Percentiles rank a stretch among this genome's conserved stretches.
phyloP scores from a whole-genome alignment of 2,888 invertebrate species.

The Pemphredon lugubris region DNA sequence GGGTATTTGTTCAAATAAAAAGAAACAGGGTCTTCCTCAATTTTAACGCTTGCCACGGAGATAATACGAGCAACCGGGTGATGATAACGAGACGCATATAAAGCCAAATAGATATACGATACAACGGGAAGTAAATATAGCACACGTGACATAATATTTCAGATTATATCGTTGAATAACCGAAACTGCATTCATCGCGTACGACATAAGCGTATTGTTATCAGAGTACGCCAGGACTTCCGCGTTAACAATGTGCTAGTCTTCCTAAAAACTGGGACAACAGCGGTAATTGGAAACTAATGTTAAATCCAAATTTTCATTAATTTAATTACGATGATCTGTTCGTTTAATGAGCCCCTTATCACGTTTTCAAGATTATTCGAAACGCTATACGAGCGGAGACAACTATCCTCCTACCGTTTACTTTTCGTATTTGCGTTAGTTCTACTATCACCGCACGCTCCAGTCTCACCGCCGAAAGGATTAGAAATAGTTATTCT shows the following conservation, averaged over 20 bases:
- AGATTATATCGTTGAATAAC: not conserved
- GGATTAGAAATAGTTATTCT: constrained; percentile 1
- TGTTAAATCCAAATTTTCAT: not conserved
- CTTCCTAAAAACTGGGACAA: not conserved
- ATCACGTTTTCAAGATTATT: not conserved
- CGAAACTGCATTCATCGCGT: constrained; percentile 1
- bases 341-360: not conserved
- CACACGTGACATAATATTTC: not conserved
- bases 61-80: too few species aligned
- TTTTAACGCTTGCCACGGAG: too few species aligned
- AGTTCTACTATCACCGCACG: not conserved
- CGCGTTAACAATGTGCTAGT: not conserved
- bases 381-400: not conserved
- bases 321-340: not conserved
- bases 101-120: not conserved
- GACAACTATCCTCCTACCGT: not conserved
- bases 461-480: not conserved
- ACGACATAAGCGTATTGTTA: not conserved
- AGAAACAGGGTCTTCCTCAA: too few species aligned
- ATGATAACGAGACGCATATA: too few species aligned
- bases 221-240: not conserved
- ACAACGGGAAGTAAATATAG: not conserved
- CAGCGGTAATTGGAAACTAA: not conserved
- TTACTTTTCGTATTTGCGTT: not conserved
- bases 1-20: too few species aligned